Evolutionary conservation across 2,113 vertebrate genomes (phyloP).

Genomic region (Cryptotis parvus): DNA sequence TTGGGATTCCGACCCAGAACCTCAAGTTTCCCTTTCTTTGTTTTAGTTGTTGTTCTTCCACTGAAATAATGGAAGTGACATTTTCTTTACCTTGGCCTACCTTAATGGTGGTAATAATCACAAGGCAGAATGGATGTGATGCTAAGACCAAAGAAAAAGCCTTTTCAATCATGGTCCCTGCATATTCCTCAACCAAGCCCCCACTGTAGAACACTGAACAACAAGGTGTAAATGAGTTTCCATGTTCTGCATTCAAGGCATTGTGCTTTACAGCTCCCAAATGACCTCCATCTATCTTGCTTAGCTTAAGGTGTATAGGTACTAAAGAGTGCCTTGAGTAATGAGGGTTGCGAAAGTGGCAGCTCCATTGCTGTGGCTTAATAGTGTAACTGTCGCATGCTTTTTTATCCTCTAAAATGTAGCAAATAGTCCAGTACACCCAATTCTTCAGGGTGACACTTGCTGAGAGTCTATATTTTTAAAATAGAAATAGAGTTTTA

Average conservation of each 20-base stretch:
- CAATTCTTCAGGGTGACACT: constrained; percentile 90
- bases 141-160: constrained; percentile 79
- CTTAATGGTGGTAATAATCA: constrained; percentile 87
- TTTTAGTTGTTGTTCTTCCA: constrained; percentile 57
- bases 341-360: constrained; percentile 87
- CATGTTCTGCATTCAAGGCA: constrained; percentile 88
- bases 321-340: constrained; percentile 91
- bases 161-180: constrained; percentile 86
- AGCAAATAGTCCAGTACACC: constrained; percentile 84
- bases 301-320: constrained; percentile 91
- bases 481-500: constrained; percentile 81
- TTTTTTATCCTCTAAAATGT: constrained; percentile 79
- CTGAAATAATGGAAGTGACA: constrained; percentile 48
- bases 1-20: constrained; percentile 56
- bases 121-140: constrained; percentile 62
- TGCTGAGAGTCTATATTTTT: constrained; percentile 85
- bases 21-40: constrained; percentile 47
- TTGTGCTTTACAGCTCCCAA: constrained; percentile 90
- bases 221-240: constrained; percentile 92
- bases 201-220: constrained; percentile 86
- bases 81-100: constrained; percentile 75
- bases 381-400: constrained; percentile 81
- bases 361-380: constrained; percentile 83
- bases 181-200: constrained; percentile 86
- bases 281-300: constrained; percentile 92